Conservation (phyloP, 1,140 invertebrate species). For the Antheraea mylitta region DNA sequence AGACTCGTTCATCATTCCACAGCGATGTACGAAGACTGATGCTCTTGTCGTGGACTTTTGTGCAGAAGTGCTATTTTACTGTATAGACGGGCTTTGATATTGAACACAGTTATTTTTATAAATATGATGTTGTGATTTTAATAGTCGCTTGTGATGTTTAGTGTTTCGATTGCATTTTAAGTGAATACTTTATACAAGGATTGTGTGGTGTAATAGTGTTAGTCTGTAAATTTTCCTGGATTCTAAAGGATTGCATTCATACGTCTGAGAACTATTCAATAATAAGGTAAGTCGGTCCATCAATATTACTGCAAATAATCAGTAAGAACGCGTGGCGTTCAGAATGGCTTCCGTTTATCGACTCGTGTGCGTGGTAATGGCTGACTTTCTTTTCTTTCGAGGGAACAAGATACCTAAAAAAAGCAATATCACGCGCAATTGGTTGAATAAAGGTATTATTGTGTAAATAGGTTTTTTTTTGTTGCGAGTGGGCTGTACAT, state of each 20-base stretch:
- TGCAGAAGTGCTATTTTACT: constrained; percentile 66
- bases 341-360: constrained; percentile 76
- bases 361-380: constrained; percentile 76
- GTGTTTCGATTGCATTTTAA: constrained; percentile 60
- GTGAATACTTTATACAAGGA: constrained; percentile 58
- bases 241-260: constrained; percentile 66
- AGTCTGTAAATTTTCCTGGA: constrained; percentile 50
- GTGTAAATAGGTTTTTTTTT: constrained; percentile 34
- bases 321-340: constrained; percentile 57
- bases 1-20: constrained; percentile 76
- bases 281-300: constrained; percentile 51
- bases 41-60: constrained; percentile 71
- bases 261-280: constrained; percentile 46
- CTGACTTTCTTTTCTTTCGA: constrained; percentile 68
- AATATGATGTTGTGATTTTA: constrained; percentile 65
- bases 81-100: constrained; percentile 59
- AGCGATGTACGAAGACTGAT: constrained; percentile 73
- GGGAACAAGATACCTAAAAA: constrained; percentile 27
- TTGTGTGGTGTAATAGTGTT: constrained; percentile 70
- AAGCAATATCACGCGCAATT: constrained; percentile 20
- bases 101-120: constrained; percentile 57
- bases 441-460: constrained; percentile 8
- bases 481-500: constrained; percentile 50
- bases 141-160: constrained; percentile 59
- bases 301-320: constrained; percentile 13